Evolutionary conservation across 2,797 vertebrate species (phyloP).

Genomic region (Babyrousa celebensis): DNA sequence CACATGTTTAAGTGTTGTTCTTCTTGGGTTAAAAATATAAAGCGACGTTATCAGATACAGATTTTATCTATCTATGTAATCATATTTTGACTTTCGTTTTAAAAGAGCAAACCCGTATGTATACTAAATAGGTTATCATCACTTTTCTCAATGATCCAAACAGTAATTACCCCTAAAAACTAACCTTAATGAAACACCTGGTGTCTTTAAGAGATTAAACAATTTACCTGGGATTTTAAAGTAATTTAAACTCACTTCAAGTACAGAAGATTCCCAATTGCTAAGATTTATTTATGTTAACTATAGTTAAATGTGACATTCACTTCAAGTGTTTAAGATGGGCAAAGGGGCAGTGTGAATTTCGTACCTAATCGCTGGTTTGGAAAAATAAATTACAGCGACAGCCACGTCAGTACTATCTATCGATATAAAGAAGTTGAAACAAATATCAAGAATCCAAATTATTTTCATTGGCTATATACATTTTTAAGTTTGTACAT

Average conservation of each 20-base stretch:
- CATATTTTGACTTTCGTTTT: slow-evolving; percentile 74
- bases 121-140: slow-evolving; percentile 75
- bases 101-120: slow-evolving; percentile 72
- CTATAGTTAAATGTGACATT: not conserved
- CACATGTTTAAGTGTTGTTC: slow-evolving; percentile 24
- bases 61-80: slow-evolving; percentile 68
- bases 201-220: slow-evolving; percentile 75
- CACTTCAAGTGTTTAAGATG: not conserved
- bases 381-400: slow-evolving; percentile 14
- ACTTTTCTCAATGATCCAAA: slow-evolving; percentile 82
- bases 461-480: not conserved
- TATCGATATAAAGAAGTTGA: not conserved
- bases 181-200: slow-evolving; percentile 83
- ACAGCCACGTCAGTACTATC: not conserved
- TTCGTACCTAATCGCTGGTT: not conserved
- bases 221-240: slow-evolving; percentile 71
- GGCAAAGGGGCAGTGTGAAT: not conserved
- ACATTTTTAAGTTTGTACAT: not conserved
- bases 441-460: not conserved
- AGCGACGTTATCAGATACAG: slow-evolving; percentile 41
- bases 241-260: slow-evolving; percentile 72
- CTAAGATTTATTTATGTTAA: slow-evolving; percentile 64
- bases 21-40: slow-evolving; percentile 34
- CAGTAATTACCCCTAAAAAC: slow-evolving; percentile 75
- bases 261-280: not conserved